Conservation (phyloP, 2,113 vertebrate genomes). For the Zingel zingel region DNA sequence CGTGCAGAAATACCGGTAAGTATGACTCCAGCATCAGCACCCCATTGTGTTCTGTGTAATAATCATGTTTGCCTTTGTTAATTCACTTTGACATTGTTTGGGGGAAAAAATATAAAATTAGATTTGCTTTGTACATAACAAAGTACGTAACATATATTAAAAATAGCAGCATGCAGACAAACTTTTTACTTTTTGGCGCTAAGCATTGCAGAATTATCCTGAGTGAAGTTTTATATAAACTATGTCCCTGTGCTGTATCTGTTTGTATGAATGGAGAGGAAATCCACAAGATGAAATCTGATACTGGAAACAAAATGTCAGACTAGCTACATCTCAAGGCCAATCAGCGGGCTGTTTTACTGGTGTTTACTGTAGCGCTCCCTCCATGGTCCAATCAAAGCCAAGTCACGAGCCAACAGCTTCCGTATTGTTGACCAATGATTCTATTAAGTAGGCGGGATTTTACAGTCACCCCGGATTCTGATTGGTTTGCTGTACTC, state of each 20-base stretch:
- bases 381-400: slow-evolving; percentile 63
- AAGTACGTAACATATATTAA: too few species aligned
- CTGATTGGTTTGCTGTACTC: slow-evolving; percentile 65
- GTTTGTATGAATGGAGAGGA: slow-evolving; percentile 30
- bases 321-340: slow-evolving; percentile 49
- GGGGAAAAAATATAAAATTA: neutral
- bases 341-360: slow-evolving; percentile 59
- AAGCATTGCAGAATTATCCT: too few species aligned
- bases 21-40: neutral
- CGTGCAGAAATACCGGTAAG: neutral
- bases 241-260: neutral
- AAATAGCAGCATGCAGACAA: too few species aligned
- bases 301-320: slow-evolving; percentile 83
- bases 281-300: slow-evolving; percentile 78
- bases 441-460: slow-evolving; percentile 42
- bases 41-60: neutral
- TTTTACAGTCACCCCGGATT: rapidly evolving
- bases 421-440: slow-evolving; percentile 73
- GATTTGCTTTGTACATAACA: neutral
- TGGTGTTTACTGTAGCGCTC: slow-evolving; percentile 50
- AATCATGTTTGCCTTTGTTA: neutral
- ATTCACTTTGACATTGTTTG: neutral
- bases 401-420: neutral
- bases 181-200: too few species aligned
- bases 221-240: too few species aligned